Conservation (phyloP, 64 coral and sea anemone species). For the Porites australiensis region DNA sequence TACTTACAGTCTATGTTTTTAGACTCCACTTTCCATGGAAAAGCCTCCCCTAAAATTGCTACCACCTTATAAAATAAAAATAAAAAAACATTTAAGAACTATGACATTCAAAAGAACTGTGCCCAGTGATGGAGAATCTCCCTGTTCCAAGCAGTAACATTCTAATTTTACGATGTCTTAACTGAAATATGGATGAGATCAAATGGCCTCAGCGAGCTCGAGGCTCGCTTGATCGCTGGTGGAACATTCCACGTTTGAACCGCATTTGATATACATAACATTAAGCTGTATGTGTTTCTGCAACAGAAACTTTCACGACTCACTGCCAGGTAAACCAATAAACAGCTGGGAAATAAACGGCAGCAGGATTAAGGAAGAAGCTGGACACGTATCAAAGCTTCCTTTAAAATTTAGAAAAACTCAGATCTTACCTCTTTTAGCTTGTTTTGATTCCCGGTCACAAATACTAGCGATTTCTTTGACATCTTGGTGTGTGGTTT, state of each 20-base stretch:
- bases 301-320: not conserved
- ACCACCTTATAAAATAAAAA: constrained; percentile 60
- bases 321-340: not conserved
- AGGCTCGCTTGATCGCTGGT: no score
- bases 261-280: no score
- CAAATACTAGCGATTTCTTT: constrained; percentile 84
- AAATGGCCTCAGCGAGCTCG: no score
- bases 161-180: no score
- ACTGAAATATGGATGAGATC: no score
- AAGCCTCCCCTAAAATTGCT: constrained; percentile 90
- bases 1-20: constrained; percentile 93
- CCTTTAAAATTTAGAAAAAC: not conserved
- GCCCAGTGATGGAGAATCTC: no score
- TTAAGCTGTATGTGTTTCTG: no score
- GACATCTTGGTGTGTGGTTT: constrained; percentile 38
- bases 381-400: not conserved
- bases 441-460: constrained; percentile 94
- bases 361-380: not conserved
- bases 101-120: no score
- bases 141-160: no score
- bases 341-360: not conserved
- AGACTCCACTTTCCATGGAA: constrained; percentile 96
- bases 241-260: no score
- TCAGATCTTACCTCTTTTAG: constrained; percentile 80
- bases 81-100: not conserved